These are phyloP conservation scores for Vollenhovia emeryi DNA, from an alignment of 1,140 invertebrate species.

Conservation along the genomic window DNA sequence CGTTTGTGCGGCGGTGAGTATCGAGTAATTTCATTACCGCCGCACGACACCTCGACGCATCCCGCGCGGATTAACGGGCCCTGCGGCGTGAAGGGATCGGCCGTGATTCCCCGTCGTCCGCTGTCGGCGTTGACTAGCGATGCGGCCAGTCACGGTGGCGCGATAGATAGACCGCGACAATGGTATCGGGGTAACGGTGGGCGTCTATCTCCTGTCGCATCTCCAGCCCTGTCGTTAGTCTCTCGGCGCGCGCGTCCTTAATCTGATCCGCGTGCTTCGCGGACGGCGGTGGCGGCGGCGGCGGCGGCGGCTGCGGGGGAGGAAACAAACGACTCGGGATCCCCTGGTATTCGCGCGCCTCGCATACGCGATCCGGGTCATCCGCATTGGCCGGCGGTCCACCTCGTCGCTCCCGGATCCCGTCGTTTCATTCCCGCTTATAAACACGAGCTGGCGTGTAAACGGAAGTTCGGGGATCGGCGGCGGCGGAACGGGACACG, in stretches of 20 bases:
- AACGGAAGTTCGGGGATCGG: slow-evolving; percentile 26
- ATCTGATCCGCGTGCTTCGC: slow-evolving; percentile 25
- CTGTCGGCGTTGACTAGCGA: slow-evolving; percentile 44
- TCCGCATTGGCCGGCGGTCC: background rate
- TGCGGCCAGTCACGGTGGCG: slow-evolving; percentile 32
- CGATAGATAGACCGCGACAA: slow-evolving; percentile 57
- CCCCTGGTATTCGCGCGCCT: slow-evolving; percentile 10
- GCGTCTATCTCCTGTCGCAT: slow-evolving; percentile 47
- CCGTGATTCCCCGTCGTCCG: slow-evolving; percentile 28
- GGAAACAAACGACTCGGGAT: slow-evolving; percentile 38
- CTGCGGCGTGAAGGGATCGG: background rate
- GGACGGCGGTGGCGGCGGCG: too few relatives aligned
- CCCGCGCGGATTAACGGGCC: slow-evolving; percentile 7
- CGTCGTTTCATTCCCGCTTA: background rate
- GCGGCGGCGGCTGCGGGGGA: background rate
- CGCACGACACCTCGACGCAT: slow-evolving; percentile 18
- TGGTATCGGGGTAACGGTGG: slow-evolving; percentile 36
- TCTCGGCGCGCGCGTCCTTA: slow-evolving; percentile 17
- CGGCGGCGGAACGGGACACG: background rate
- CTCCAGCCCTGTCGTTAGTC: slow-evolving; percentile 32
- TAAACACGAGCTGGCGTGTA: background rate
- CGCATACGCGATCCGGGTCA: background rate
- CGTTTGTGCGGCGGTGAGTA: slow-evolving; percentile 33
- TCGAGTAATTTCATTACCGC: slow-evolving; percentile 52
- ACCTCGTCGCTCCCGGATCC: background rate